Evolutionary conservation across 2,797 vertebrate genomes (phyloP).

Genomic region (Limosa lapponica): DNA sequence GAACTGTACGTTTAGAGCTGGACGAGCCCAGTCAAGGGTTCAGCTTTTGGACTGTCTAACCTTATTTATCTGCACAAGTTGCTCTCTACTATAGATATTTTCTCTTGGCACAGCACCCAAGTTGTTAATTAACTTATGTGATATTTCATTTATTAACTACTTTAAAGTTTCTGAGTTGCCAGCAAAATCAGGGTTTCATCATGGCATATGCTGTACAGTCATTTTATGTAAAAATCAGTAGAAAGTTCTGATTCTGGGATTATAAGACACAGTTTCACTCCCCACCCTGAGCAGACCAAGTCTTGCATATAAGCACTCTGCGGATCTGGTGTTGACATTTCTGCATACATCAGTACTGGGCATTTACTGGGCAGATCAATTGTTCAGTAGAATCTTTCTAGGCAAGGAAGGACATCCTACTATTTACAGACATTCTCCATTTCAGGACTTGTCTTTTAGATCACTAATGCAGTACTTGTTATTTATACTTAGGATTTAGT

Average conservation of each 20-base stretch:
- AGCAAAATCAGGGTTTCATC: background rate
- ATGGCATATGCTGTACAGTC: background rate
- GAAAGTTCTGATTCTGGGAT: background rate
- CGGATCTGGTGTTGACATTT: background rate
- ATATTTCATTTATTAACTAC: background rate
- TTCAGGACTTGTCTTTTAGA: background rate
- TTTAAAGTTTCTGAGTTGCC: background rate
- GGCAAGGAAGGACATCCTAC: background rate
- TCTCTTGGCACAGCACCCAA: rapidly evolving
- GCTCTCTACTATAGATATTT: background rate
- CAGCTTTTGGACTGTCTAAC: background rate
- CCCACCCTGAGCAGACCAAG: background rate
- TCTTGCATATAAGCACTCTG: background rate
- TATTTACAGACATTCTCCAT: background rate
- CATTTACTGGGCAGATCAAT: background rate
- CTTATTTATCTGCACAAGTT: background rate
- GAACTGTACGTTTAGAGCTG: background rate
- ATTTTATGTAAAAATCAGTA: background rate
- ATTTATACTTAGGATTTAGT: background rate
- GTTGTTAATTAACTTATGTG: background rate
- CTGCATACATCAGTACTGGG: background rate
- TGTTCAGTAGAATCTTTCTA: background rate
- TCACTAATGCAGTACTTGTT: background rate
- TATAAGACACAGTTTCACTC: background rate
- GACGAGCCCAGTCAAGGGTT: background rate